These are phyloP conservation scores for Oxytorus armatus DNA, from an alignment of 2,888 invertebrate species.

Conservation along the genomic window DNA sequence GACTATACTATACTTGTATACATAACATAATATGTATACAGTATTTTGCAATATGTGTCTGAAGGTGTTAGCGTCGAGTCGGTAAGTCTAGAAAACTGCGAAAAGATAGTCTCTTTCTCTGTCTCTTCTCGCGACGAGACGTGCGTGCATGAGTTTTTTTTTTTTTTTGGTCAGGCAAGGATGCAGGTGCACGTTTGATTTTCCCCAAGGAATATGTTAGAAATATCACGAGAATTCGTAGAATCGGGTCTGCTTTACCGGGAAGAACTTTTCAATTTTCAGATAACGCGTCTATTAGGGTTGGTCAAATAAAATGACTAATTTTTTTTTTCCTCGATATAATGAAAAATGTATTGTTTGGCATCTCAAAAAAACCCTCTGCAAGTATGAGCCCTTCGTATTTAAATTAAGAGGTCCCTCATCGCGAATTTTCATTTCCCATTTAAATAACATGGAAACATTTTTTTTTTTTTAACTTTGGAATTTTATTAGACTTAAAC, in stretches of 20 bases:
- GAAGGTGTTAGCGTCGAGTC: constrained; percentile 31
- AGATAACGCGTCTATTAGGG: background rate
- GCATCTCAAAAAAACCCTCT: too few relatives aligned
- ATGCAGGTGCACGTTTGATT: constrained; percentile 23
- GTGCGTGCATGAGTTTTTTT: background rate
- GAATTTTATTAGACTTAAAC: too few relatives aligned
- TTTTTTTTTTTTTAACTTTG: too few relatives aligned
- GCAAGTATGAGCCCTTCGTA: too few relatives aligned
- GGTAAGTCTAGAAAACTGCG: constrained; percentile 39
- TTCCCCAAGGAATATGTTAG: background rate
- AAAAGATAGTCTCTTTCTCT: constrained; percentile 31
- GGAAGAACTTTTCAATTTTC: background rate
- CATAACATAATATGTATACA: background rate
- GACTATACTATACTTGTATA: constrained; percentile 20
- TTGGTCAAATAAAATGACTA: too few relatives aligned
- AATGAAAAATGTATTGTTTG: too few relatives aligned
- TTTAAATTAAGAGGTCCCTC: too few relatives aligned
- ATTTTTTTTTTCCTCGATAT: too few relatives aligned
- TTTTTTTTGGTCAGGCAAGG: background rate
- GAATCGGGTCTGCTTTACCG: background rate
- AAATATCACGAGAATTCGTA: too few relatives aligned
- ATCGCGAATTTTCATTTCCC: too few relatives aligned
- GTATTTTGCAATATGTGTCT: constrained; percentile 37
- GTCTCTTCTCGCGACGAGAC: background rate
- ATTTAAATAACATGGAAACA: too few relatives aligned